phyloP scores from a whole-genome alignment of 1,140 invertebrate species.

The Panonychus citri region DNA sequence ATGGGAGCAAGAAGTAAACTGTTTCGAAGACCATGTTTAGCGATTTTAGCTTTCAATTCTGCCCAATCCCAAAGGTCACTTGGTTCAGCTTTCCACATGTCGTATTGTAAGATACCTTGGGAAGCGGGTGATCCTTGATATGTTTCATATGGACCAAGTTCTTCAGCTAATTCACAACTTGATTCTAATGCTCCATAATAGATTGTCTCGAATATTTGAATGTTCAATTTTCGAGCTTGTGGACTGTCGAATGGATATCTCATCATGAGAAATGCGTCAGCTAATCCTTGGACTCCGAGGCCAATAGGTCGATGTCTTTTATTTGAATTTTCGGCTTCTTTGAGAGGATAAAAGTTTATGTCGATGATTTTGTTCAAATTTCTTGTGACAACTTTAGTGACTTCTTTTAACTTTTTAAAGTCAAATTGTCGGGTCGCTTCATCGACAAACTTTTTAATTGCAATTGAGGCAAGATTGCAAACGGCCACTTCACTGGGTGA shows the following conservation, averaged over 20 bases:
- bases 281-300: slow-evolving; percentile 87
- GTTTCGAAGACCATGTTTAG: slow-evolving; percentile 73
- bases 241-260: slow-evolving; percentile 57
- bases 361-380: slow-evolving; percentile 98
- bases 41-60: slow-evolving; percentile 58
- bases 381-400: slow-evolving; percentile 63
- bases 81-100: slow-evolving; percentile 90
- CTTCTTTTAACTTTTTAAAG: slow-evolving; percentile 62
- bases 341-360: slow-evolving; percentile 82
- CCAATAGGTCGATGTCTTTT: slow-evolving; percentile 76
- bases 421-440: slow-evolving; percentile 44
- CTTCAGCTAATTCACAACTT: slow-evolving; percentile 79
- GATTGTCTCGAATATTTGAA: slow-evolving; percentile 92
- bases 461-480: slow-evolving; percentile 93
- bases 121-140: slow-evolving; percentile 77
- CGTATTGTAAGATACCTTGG: slow-evolving; percentile 87
- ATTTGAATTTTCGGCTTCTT: slow-evolving; percentile 62
- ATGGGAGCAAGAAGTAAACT: slow-evolving; percentile 85
- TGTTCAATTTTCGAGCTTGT: slow-evolving; percentile 65
- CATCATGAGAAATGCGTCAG: slow-evolving; percentile 90
- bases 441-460: slow-evolving; percentile 86
- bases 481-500: slow-evolving; percentile 45
- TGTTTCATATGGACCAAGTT: slow-evolving; percentile 64
- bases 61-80: slow-evolving; percentile 74
- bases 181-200: slow-evolving; percentile 92